Evolutionary conservation across 2,888 invertebrate species (phyloP), one percentile per base, ranked within the genome.

Genomic region (Scaptomyza parva): DNA sequence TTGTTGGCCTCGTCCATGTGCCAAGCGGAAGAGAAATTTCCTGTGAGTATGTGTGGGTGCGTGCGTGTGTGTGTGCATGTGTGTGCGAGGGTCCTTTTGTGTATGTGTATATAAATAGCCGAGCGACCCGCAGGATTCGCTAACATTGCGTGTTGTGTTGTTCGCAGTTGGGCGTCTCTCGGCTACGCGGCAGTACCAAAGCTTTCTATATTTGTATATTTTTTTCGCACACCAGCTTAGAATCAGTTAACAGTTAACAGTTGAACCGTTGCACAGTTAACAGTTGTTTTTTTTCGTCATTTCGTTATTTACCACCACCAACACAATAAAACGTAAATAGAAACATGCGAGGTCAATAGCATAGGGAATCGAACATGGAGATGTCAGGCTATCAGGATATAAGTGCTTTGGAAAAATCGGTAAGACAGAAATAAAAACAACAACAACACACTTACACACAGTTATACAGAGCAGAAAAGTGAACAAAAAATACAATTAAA

Each of bases 361-460:
- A 50, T 24, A 60, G 24, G 40, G 11, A 33, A 14, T 14, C n/a
- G 20, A 72, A 45, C n/a, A 85, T 79, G 78, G 74, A 70, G 47
- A 82, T 87, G 75, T 57, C 84, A 51, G 77, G 78, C 60, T 89
- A 89, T 75, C 90, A 90, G 76, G 83, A 90, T 69, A 86, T 90
- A 39, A 88, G 73, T 65, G 88, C 90, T 26, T 72, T 89, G 74
- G 89, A 89, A 82, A 90, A 90, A 84, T 89, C 89, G 79, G 89
- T 89, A 83, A 70, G 68, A 24, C 17, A 54, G 45, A 51, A 40
- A 43, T n/a, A 4, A 35, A 33, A 6, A 35, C 33, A 33, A n/a
- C 6, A 35, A 35, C 6, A 2, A 7, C 7, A 35, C n/a, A n/a
- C n/a, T n/a, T n/a, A n/a, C n/a, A n/a, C n/a, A n/a, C n/a, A n/a